Evolutionary conservation across 1,140 invertebrate species (phyloP), one percentile per base, ranked within the genome.

Genomic region (Drosophila gunungcola): DNA sequence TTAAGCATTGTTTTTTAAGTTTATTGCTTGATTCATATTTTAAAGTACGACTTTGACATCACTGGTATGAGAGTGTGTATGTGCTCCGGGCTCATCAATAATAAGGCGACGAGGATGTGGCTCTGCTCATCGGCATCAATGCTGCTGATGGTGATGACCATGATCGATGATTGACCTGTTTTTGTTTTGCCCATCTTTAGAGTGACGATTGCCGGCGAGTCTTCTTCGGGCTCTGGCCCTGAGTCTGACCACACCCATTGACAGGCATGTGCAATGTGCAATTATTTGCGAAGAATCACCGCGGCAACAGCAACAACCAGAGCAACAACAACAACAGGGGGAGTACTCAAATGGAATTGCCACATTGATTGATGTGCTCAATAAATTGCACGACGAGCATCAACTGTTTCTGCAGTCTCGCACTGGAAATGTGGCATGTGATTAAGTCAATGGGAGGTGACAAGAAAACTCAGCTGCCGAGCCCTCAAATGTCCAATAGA

Each of bases 111-210:
- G 53, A 75, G 73, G 73, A 76, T 76, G 72, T 58, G 60, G 53
- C 72, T 54, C 70, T 21, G 39, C 72, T 46, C 56, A 42, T 51
- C 61, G 74, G 36, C 65, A 52, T 52, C 57, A 62, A 41, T 70
- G 67, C 68, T 79, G 72, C 68, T 73, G 69, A 72, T 79, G 79
- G 63, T 83, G 83, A 83, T 86, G 86, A 80, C 86, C 88, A 90
- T 90, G 86, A 90, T 90, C 86, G 86, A 90, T 90, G 86, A 86
- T 86, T 89, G 80, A 78, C 84, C 84, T 80, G 76, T 88, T 89
- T 89, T 89, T 72, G 86, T 85, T 74, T 75, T 80, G 61, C 73
- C 49, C 72, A 69, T 81, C 77, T 81, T 78, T 64, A 78, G 83
- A 82, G 83, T 88, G 83, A 88, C 83, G 84, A 88, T 79, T 73